phyloP scores from a whole-genome alignment of 2,113 vertebrate species.

The Tapirus terrestris region DNA sequence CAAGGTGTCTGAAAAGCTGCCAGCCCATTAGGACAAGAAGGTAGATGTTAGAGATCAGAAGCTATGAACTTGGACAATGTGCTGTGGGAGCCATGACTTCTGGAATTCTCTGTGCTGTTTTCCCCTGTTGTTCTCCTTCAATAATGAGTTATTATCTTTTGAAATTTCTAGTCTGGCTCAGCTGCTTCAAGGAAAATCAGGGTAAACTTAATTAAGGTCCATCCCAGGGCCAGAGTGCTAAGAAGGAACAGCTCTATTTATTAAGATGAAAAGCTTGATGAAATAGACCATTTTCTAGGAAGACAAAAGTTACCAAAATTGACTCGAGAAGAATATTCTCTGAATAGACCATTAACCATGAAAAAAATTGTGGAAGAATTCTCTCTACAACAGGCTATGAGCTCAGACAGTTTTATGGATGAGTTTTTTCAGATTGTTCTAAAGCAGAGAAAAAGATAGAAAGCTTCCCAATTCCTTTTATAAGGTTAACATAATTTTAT shows the following conservation, averaged over 20 bases:
- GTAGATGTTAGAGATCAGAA: background rate
- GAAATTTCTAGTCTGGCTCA: background rate
- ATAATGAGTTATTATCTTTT: background rate
- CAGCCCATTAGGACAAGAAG: background rate
- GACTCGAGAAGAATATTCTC: background rate
- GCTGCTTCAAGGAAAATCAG: background rate
- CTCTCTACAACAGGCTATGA: background rate
- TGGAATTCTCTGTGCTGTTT: background rate
- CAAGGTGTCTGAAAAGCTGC: background rate
- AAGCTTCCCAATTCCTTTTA: background rate
- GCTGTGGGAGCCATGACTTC: background rate
- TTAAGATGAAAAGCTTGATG: background rate
- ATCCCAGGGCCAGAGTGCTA: background rate
- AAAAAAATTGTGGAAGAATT: background rate
- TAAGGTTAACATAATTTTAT: background rate
- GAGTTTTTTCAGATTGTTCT: constrained; percentile 1
- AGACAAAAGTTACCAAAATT: background rate
- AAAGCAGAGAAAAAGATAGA: constrained; percentile 18
- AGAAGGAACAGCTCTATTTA: background rate
- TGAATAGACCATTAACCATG: constrained; percentile 13
- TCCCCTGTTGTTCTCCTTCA: background rate
- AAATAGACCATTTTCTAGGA: background rate
- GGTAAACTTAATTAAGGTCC: background rate
- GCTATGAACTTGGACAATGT: background rate
- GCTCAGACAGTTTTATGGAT: constrained; percentile 1